These are phyloP conservation scores for Aculops lycopersici DNA, from an alignment of 1,140 invertebrate species.

Conservation along the genomic window DNA sequence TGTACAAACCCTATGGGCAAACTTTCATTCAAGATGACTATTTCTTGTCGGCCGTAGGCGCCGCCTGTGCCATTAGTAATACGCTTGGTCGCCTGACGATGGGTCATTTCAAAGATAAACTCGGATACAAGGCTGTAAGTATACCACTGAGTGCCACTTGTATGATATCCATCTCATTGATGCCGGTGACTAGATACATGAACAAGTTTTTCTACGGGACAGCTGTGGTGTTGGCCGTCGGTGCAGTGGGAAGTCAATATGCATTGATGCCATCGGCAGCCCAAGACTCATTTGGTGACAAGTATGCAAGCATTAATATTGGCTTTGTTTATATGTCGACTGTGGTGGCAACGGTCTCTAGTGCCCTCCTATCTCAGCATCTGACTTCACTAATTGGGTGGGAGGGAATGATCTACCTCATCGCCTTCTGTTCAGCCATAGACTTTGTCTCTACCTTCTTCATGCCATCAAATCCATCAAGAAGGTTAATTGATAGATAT, in stretches of 20 bases:
- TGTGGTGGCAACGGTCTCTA: slow-evolving; percentile 3
- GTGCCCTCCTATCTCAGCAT: slow-evolving; percentile 3
- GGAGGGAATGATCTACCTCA: slow-evolving; percentile 3
- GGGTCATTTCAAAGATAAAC: slow-evolving; percentile 5
- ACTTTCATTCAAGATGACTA: slow-evolving; percentile 6
- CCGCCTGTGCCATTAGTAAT: slow-evolving; percentile 2
- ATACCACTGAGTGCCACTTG: slow-evolving; percentile 5
- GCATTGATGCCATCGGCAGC: slow-evolving; percentile 6
- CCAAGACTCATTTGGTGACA: slow-evolving; percentile 5
- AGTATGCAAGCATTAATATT: slow-evolving; percentile 5
- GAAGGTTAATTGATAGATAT: neutral
- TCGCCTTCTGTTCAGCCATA: neutral
- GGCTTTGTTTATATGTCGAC: slow-evolving; percentile 6
- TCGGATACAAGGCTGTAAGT: slow-evolving; percentile 3
- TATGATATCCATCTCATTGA: neutral
- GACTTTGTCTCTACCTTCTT: slow-evolving; percentile 3
- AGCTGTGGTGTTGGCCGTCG: neutral
- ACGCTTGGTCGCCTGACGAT: slow-evolving; percentile 2
- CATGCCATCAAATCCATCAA: neutral
- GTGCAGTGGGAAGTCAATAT: slow-evolving; percentile 4
- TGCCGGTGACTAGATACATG: neutral
- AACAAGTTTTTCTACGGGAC: slow-evolving; percentile 1
- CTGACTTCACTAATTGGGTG: slow-evolving; percentile 4
- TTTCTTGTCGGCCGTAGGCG: slow-evolving; percentile 3
- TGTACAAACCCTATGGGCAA: slow-evolving; percentile 7